Evolutionary conservation across 2,797 vertebrate species (phyloP).

Genomic region (Hypotaenidia okinawae): DNA sequence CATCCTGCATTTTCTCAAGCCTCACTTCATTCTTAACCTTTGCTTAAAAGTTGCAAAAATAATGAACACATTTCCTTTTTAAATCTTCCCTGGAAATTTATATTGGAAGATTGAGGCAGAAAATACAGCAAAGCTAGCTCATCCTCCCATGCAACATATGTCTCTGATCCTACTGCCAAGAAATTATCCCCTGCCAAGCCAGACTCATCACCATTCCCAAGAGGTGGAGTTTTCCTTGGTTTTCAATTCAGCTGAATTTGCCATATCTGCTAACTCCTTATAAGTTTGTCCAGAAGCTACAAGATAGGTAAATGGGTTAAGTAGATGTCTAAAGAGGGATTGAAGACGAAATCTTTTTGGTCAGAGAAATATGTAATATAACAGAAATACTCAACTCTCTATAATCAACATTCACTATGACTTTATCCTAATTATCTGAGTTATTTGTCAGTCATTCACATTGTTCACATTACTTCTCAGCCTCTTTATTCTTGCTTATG

Average conservation of each 20-base stretch:
- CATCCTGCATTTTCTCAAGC: not conserved
- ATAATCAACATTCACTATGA: not conserved
- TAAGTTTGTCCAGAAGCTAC: not conserved
- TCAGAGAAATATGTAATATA: not conserved
- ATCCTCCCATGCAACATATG: slow-evolving; percentile 3
- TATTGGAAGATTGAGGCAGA: not conserved
- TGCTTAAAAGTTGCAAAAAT: not conserved
- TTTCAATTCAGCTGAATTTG: not conserved
- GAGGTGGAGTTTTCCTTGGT: not conserved
- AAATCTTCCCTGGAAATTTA: slow-evolving; percentile 7
- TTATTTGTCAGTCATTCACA: not conserved
- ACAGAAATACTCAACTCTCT: not conserved
- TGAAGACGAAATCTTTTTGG: not conserved
- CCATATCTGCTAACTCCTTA: not conserved
- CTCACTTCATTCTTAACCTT: not conserved
- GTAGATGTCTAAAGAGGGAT: not conserved
- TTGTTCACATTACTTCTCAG: not conserved
- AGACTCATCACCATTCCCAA: not conserved
- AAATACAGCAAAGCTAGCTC: slow-evolving; percentile 14
- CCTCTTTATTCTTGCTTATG: not conserved
- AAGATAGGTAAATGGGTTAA: not conserved
- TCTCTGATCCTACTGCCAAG: slow-evolving; percentile 27
- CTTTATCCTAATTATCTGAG: not conserved
- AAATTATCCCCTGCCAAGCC: slow-evolving; percentile 6
- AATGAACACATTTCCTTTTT: not conserved